phyloP scores from a whole-genome alignment of 53 echinoderm and acorn worm species.

The Crossaster papposus region DNA sequence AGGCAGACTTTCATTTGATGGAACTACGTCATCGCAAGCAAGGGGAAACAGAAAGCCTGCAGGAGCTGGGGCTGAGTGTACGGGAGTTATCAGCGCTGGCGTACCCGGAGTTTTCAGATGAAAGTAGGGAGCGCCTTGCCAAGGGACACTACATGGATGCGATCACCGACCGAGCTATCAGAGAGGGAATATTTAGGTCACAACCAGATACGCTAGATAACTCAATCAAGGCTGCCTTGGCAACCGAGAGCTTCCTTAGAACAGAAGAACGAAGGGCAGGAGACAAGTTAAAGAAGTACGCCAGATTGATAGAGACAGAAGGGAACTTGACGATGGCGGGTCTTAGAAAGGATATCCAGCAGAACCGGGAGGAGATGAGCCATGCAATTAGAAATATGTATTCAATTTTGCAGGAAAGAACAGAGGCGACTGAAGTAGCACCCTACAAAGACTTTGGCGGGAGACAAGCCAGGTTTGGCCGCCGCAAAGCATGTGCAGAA shows the following conservation, averaged over 20 bases:
- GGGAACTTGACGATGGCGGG: too few species aligned
- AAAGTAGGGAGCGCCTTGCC: background rate
- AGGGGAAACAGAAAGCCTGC: too few species aligned
- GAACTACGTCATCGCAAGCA: too few species aligned
- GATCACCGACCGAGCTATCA: background rate
- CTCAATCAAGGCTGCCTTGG: background rate
- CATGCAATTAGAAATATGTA: background rate
- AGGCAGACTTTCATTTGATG: too few species aligned
- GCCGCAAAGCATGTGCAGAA: background rate
- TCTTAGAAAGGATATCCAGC: background rate
- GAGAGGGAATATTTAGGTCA: background rate
- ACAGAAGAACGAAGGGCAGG: background rate
- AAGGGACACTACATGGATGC: background rate
- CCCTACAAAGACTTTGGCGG: background rate
- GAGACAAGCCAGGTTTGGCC: background rate
- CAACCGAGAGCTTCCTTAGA: background rate
- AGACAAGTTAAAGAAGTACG: background rate
- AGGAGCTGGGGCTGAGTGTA: too few species aligned
- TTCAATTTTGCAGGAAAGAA: background rate
- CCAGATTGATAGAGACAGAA: too few species aligned
- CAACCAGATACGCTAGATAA: background rate
- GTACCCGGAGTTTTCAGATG: background rate
- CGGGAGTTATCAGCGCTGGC: too few species aligned
- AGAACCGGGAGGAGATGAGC: background rate
- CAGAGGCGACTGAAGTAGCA: background rate